Evolutionary conservation across 2,888 invertebrate species (phyloP).

Genomic region (Apamea epomidion): DNA sequence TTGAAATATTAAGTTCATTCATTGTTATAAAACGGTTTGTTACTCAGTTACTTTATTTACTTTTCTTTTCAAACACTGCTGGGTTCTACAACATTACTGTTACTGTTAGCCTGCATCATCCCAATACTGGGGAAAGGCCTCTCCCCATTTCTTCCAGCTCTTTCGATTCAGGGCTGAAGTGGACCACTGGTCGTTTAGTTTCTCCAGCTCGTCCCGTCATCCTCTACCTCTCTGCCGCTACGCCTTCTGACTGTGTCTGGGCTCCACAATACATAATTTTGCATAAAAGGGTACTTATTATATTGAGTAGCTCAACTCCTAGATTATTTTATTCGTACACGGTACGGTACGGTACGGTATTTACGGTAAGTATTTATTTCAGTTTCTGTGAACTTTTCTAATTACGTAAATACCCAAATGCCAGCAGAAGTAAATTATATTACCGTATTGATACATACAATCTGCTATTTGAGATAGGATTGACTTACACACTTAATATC

Average conservation of each 20-base stretch:
- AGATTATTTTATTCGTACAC: background rate
- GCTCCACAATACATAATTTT: background rate
- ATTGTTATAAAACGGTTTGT: constrained; percentile 28
- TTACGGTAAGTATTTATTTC: constrained; percentile 7
- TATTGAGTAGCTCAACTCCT: background rate
- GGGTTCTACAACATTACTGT: background rate
- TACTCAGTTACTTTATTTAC: constrained; percentile 1
- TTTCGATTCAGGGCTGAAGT: background rate
- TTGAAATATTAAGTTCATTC: constrained; percentile 11
- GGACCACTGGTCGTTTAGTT: background rate
- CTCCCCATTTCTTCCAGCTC: background rate
- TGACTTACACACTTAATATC: background rate
- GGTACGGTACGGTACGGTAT: background rate
- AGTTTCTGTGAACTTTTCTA: background rate
- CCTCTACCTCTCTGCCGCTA: background rate
- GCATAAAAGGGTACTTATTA: background rate
- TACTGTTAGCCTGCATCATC: too few relatives aligned
- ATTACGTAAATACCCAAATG: background rate
- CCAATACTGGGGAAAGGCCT: background rate
- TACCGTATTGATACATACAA: background rate
- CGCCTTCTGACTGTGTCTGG: background rate
- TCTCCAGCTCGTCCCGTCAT: background rate
- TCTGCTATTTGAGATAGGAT: constrained; percentile 3
- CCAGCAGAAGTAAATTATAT: background rate
- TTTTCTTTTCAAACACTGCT: constrained; percentile 13